Conservation (phyloP, 2,888 invertebrate genomes). For the Leucozona laternaria region DNA sequence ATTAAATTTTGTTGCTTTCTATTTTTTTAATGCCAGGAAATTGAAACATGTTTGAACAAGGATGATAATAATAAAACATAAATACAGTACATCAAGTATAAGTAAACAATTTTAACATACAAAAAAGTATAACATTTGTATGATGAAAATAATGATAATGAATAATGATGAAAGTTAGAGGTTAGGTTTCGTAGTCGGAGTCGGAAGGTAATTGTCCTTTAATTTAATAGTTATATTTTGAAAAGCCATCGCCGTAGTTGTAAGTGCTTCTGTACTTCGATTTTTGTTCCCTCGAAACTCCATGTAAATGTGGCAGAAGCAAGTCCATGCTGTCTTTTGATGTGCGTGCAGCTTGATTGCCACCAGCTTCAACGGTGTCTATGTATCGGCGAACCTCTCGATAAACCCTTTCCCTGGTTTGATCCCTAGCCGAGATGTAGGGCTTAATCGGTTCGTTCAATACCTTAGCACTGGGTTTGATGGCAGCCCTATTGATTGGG, state of each 20-base stretch:
- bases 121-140: constrained; percentile 33
- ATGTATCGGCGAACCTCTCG: constrained; percentile 86
- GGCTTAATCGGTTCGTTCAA: constrained; percentile 87
- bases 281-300: constrained; percentile 75
- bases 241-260: constrained; percentile 66
- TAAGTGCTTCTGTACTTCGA: constrained; percentile 64
- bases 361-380: constrained; percentile 85
- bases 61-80: constrained; percentile 60
- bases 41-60: constrained; percentile 83
- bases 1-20: constrained; percentile 20
- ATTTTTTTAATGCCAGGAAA: constrained; percentile 78
- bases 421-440: constrained; percentile 88
- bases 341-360: constrained; percentile 85
- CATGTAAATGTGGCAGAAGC: constrained; percentile 87
- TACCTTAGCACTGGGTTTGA: constrained; percentile 86
- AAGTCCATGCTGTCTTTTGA: constrained; percentile 88
- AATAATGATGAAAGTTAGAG: constrained; percentile 34
- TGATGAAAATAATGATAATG: constrained; percentile 29
- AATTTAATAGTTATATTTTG: constrained; percentile 64
- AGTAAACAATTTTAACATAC: constrained; percentile 53
- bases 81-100: constrained; percentile 66
- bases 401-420: constrained; percentile 87
- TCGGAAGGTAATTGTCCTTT: constrained; percentile 5
- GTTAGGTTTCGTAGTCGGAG: constrained; percentile 41
- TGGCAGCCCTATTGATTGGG: constrained; percentile 86